phyloP scores from a whole-genome alignment of 92 coral and sea anemone genomes.

The Metridium senile region DNA sequence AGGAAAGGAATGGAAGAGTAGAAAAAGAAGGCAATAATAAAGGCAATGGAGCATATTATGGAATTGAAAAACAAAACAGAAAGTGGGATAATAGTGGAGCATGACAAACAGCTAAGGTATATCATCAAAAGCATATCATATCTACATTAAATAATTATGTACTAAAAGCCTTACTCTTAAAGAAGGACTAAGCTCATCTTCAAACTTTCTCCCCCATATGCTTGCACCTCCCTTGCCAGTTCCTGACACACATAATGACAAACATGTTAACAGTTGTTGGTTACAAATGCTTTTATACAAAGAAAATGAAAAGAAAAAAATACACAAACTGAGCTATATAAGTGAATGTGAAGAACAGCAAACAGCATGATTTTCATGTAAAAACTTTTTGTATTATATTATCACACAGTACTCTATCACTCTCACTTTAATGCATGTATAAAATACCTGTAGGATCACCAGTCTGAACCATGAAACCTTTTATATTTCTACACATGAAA shows the following conservation, averaged over 20 bases:
- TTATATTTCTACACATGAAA: constrained; percentile 62
- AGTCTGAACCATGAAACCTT: constrained; percentile 97
- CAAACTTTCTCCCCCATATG: constrained; percentile 97
- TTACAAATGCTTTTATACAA: background rate
- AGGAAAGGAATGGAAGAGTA: no score
- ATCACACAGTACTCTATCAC: no score
- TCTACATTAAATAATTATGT: no score
- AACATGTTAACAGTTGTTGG: background rate
- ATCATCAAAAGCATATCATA: background rate
- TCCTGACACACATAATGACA: constrained; percentile 38
- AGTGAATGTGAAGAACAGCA: no score
- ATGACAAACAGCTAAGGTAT: background rate
- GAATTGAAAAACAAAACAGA: no score
- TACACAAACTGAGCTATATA: background rate
- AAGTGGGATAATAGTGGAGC: background rate
- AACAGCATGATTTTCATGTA: no score
- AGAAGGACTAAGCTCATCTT: constrained; percentile 93
- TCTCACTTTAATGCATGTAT: no score
- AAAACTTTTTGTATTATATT: no score
- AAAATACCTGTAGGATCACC: constrained; percentile 99
- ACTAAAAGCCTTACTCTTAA: constrained; percentile 81
- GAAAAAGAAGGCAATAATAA: no score
- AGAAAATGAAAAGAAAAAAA: background rate
- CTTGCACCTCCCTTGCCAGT: constrained; percentile 95
- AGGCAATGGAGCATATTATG: no score